Percentiles rank a stretch among this genome's conserved stretches.
phyloP scores from a whole-genome alignment of 2,888 invertebrate genomes.

The Neria commutata region DNA sequence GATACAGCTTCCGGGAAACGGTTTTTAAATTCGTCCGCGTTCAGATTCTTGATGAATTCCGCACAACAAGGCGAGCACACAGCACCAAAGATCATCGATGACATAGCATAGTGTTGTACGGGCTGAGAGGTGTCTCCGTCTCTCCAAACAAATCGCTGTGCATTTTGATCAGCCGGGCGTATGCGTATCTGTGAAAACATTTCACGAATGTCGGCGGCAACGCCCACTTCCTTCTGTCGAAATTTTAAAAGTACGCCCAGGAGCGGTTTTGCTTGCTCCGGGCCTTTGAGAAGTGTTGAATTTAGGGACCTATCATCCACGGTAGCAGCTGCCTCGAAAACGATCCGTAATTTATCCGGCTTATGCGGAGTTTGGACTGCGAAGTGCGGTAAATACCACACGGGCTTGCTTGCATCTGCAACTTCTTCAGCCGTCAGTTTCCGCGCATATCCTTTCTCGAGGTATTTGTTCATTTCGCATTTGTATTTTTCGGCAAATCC shows the following conservation, averaged over 20 bases:
- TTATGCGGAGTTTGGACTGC: conserved; percentile 41
- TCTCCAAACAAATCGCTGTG: conserved; percentile 36
- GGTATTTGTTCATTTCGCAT: conserved; percentile 26
- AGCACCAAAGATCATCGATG: conserved; percentile 36
- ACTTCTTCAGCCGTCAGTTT: conserved; percentile 29
- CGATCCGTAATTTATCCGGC: conserved; percentile 38
- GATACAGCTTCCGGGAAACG: conserved; percentile 9
- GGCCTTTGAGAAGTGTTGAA: conserved; percentile 38
- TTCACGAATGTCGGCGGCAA: conserved; percentile 25
- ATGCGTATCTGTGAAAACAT: conserved; percentile 14
- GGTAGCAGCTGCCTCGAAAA: conserved; percentile 47
- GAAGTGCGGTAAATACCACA: conserved; percentile 46
- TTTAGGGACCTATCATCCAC: conserved; percentile 38
- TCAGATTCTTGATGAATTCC: conserved; percentile 31
- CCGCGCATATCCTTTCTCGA: conserved; percentile 33
- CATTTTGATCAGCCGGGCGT: conserved; percentile 30
- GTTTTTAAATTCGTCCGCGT: conserved; percentile 11
- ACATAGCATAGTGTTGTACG: conserved; percentile 28
- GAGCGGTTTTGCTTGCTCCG: conserved; percentile 34
- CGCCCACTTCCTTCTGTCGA: conserved; percentile 14
- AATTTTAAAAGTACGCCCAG: conserved; percentile 17
- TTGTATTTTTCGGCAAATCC: conserved; percentile 26
- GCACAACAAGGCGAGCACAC: conserved; percentile 32
- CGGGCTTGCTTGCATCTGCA: conserved; percentile 4
- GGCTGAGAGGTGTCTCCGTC: conserved; percentile 18